phyloP scores from a whole-genome alignment of 1,140 invertebrate species.

The Drosophila parabipectinata region DNA sequence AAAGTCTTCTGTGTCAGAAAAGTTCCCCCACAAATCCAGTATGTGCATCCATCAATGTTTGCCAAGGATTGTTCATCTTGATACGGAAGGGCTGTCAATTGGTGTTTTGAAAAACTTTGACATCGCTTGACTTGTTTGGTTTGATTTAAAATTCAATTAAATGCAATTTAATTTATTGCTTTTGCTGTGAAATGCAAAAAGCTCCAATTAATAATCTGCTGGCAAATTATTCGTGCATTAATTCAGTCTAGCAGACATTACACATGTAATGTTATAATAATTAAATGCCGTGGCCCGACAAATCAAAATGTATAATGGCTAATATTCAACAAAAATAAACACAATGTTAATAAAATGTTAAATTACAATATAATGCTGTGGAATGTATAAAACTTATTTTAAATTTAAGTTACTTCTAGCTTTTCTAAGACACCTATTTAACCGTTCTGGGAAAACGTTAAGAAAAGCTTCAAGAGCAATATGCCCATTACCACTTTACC shows the following conservation, averaged over 20 bases:
- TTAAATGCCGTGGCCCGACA: slow-evolving; percentile 45
- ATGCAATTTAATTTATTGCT: slow-evolving; percentile 38
- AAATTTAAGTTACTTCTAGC: too few species aligned
- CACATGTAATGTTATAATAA: slow-evolving; percentile 39
- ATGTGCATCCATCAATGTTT: slow-evolving; percentile 26
- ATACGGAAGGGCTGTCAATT: slow-evolving; percentile 4
- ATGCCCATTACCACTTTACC: too few species aligned
- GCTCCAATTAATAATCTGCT: slow-evolving; percentile 54
- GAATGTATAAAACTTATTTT: too few species aligned
- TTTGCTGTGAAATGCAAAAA: slow-evolving; percentile 20
- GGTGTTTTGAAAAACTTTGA: slow-evolving; percentile 29
- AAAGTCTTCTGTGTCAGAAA: slow-evolving; percentile 16
- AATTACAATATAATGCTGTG: background rate
- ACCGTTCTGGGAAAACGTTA: too few species aligned
- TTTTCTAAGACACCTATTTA: too few species aligned
- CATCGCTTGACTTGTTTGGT: slow-evolving; percentile 14
- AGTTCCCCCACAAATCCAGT: slow-evolving; percentile 10
- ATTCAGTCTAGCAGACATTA: slow-evolving; percentile 27
- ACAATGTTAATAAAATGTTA: slow-evolving; percentile 23
- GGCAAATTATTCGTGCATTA: slow-evolving; percentile 49
- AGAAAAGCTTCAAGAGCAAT: too few species aligned
- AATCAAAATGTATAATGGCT: slow-evolving; percentile 39
- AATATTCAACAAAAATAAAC: slow-evolving; percentile 22
- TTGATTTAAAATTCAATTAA: slow-evolving; percentile 57
- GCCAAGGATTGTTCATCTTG: slow-evolving; percentile 10